Evolutionary conservation across 1,140 invertebrate species (phyloP).

Genomic region (Drosophila jambulina): DNA sequence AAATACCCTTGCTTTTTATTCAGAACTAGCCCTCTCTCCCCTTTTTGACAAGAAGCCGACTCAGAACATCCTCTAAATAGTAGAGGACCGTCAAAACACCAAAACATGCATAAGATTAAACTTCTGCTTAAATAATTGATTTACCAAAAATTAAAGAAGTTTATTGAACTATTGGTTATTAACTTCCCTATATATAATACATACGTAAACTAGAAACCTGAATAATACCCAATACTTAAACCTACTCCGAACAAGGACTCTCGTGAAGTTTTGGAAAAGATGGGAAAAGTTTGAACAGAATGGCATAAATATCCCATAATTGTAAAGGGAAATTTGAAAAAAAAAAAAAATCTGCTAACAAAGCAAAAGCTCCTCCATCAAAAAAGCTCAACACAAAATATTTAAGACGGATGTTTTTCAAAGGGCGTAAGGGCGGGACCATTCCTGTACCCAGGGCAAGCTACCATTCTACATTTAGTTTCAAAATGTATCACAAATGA

Average conservation of each 20-base stretch:
- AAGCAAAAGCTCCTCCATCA: background rate
- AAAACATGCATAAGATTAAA: background rate
- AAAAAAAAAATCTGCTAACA: background rate
- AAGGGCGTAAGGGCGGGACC: too few relatives aligned
- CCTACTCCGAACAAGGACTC: background rate
- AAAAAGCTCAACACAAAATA: background rate
- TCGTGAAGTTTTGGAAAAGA: background rate
- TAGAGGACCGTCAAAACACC: too few relatives aligned
- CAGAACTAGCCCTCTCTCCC: too few relatives aligned
- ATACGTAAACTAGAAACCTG: background rate
- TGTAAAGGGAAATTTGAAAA: background rate
- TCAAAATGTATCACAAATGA: background rate
- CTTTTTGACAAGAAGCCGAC: too few relatives aligned
- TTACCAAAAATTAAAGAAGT: background rate
- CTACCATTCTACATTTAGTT: too few relatives aligned
- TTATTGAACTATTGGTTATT: background rate
- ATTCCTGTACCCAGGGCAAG: too few relatives aligned
- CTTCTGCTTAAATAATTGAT: background rate
- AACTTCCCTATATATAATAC: background rate
- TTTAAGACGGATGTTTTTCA: too few relatives aligned
- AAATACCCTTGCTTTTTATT: too few relatives aligned
- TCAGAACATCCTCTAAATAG: too few relatives aligned
- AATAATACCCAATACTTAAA: background rate
- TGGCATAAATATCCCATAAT: constrained; percentile 5
- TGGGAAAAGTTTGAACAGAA: background rate